Percentiles rank a stretch among this genome's conserved stretches.
These are phyloP conservation scores for Ferrisia virgata DNA, from an alignment of 2,888 invertebrate species.

Conservation along the genomic window DNA sequence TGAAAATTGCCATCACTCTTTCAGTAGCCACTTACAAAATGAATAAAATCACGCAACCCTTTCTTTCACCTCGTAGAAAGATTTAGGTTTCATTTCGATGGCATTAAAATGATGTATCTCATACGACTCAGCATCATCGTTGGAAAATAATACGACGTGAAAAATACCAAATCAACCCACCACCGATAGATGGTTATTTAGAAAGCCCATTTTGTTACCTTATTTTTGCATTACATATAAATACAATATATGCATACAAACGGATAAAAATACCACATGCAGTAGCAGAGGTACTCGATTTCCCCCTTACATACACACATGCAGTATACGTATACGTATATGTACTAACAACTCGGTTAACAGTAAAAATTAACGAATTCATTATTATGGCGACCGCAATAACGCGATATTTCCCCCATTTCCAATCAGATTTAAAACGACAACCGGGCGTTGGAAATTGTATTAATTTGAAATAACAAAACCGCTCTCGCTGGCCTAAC, in stretches of 20 bases:
- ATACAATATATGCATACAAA: not conserved
- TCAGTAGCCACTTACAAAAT: too few relatives aligned
- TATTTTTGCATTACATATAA: not conserved
- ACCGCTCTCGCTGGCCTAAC: not conserved
- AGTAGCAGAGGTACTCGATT: too few relatives aligned
- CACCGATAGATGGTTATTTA: not conserved
- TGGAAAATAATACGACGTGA: not conserved
- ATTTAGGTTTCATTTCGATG: too few relatives aligned
- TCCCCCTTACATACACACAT: too few relatives aligned
- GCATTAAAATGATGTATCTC: not conserved
- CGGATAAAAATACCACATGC: not conserved
- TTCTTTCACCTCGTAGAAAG: too few relatives aligned
- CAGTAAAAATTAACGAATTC: conserved; percentile 25
- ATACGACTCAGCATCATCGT: not conserved
- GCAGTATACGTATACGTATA: not conserved
- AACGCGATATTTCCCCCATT: conserved; percentile 23
- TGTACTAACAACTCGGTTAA: not conserved
- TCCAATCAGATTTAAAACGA: conserved; percentile 36
- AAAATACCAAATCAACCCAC: not conserved
- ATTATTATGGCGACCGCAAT: conserved; percentile 8
- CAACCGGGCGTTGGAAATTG: conserved; percentile 17
- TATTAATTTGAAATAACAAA: conserved; percentile 44
- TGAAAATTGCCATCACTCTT: too few relatives aligned
- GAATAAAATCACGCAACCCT: too few relatives aligned
- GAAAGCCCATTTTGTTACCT: not conserved